Conservation (phyloP, 2,113 vertebrate species). For the Cyprinodon tularosa region DNA sequence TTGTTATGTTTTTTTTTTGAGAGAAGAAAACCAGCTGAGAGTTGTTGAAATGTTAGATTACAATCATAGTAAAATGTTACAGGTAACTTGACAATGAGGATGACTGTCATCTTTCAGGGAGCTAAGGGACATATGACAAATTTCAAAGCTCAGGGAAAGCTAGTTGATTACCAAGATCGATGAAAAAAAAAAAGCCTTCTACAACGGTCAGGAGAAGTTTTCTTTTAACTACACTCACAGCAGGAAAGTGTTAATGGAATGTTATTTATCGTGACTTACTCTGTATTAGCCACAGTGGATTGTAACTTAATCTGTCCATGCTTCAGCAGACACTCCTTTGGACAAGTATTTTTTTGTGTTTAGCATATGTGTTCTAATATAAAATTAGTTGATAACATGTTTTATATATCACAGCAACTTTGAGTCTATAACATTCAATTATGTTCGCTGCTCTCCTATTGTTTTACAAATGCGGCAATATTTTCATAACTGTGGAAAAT, state of each 20-base stretch:
- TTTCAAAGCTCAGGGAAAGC: not conserved
- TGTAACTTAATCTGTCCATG: not conserved
- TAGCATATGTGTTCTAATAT: conserved; percentile 8
- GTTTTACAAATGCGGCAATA: conserved; percentile 83
- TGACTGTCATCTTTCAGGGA: not conserved
- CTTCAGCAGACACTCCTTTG: not conserved
- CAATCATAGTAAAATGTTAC: not conserved
- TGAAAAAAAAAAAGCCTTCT: not conserved
- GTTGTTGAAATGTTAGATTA: not conserved
- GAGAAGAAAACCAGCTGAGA: conserved; percentile 5
- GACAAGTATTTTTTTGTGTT: conserved; percentile 14
- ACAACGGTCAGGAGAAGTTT: not conserved
- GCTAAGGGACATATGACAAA: not conserved
- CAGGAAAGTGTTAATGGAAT: not conserved
- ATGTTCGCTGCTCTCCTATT: conserved; percentile 78
- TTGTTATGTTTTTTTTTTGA: too few relatives aligned
- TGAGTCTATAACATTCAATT: conserved; percentile 34
- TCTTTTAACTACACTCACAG: not conserved
- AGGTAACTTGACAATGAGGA: not conserved
- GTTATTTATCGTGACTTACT: too few relatives aligned
- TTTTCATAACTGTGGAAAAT: conserved; percentile 95
- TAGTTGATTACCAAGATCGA: not conserved
- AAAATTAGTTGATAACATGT: conserved; percentile 12
- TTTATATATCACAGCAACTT: conserved; percentile 21
- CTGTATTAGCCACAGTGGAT: not conserved